Evolutionary conservation across 1,140 invertebrate genomes (phyloP), one percentile per base, ranked within the genome.

Genomic region (Oreohelix idahoensis): DNA sequence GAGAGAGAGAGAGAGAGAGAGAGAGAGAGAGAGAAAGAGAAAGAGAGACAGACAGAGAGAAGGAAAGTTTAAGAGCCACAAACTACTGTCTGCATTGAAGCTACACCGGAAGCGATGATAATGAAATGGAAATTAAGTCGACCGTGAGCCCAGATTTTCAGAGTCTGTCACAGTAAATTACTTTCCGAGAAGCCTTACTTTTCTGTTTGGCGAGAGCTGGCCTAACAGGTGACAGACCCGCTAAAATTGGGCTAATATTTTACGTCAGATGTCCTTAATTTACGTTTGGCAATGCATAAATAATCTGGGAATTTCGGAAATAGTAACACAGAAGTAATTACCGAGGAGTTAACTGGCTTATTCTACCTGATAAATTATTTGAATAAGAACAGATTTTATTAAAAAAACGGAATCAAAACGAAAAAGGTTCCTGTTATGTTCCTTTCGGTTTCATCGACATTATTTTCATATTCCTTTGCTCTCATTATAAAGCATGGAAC

Each of bases 211-310:
- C 17, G 10, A 23, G 53, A n/a, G 53, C 20, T 58, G 20, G 8
- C 53, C 20, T 11, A 15, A 5, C 20, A 5, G 20, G 53, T 23
- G 10, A 58, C 53, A 58, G 23, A 20, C 10, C 4, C 20, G 53
- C 53, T 58, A n/a, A 58, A 58, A 58, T 58, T 58, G 53, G 26
- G 53, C 53, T 58, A 58, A 58, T 58, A 23, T 58, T 58, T 58
- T 23, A 8, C 26, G 1, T 58, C 26, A n/a, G 53, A 58, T 58
- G 20, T 15, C 17, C 53, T 58, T 58, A 58, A 58, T 58, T 20
- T 20, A 58, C 20, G 53, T 58, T 58, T 58, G 26, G 10, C 53
- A 23, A 15, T 58, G 53, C 53, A 58, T 58, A 58, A 58, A n/a
- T 58, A 58, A 58, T 58, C 15, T 4, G 10, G 53, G 1, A 2